Conservation (phyloP, 2,888 invertebrate genomes). For the Blastobasis adustella region DNA sequence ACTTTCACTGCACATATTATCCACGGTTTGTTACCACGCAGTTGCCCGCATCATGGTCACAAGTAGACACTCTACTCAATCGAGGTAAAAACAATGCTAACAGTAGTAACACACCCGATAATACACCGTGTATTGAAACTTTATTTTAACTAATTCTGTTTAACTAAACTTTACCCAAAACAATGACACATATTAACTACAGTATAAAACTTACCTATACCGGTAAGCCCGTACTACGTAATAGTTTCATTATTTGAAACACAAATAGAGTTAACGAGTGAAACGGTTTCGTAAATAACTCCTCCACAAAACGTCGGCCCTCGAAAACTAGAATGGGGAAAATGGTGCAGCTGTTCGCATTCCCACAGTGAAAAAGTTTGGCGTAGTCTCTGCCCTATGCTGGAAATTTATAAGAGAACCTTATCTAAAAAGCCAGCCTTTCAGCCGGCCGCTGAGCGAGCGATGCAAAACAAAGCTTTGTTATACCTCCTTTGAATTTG, state of each 20-base stretch:
- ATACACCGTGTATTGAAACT: too few relatives aligned
- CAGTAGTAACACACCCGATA: too few relatives aligned
- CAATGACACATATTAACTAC: too few relatives aligned
- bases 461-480: slow-evolving; percentile 74
- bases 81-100: too few relatives aligned
- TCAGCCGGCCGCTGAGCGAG: slow-evolving; percentile 59
- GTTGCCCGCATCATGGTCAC: too few relatives aligned
- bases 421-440: slow-evolving; percentile 72
- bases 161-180: too few relatives aligned
- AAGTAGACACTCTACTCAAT: too few relatives aligned
- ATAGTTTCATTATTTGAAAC: slow-evolving; percentile 12
- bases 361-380: slow-evolving; percentile 62
- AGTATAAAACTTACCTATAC: too few relatives aligned
- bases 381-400: slow-evolving; percentile 50
- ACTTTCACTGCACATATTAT: too few relatives aligned
- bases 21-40: too few relatives aligned
- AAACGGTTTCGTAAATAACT: slow-evolving; percentile 44
- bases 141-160: too few relatives aligned
- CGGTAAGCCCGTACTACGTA: too few relatives aligned
- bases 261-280: slow-evolving; percentile 31
- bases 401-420: slow-evolving; percentile 66
- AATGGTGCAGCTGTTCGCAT: slow-evolving; percentile 55
- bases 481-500: slow-evolving; percentile 70
- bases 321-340: slow-evolving; percentile 47
- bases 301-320: slow-evolving; percentile 40